phyloP scores from a whole-genome alignment of 2,888 invertebrate genomes.

The Nemurella pictetii region DNA sequence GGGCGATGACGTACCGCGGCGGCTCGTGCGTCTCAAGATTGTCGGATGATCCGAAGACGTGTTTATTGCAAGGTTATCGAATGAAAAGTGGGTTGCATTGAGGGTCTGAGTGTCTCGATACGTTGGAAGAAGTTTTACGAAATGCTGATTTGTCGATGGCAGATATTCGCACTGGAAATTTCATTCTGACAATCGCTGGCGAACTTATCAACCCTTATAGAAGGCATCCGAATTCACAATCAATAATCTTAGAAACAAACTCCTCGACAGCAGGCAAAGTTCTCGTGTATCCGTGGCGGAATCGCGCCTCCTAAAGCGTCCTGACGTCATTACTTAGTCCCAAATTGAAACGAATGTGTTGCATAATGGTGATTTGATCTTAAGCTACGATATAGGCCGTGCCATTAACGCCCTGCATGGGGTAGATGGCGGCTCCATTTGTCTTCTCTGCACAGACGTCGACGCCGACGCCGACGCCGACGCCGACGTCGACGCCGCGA shows the following conservation, averaged over 20 bases:
- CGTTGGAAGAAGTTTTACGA: no score
- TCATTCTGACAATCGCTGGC: no score
- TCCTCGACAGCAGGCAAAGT: background rate
- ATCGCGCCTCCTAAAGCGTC: background rate
- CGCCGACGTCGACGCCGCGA: background rate
- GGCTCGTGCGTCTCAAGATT: no score
- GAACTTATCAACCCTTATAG: no score
- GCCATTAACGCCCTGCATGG: conserved; percentile 19
- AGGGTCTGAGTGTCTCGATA: no score
- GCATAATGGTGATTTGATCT: conserved; percentile 29
- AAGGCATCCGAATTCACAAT: no score
- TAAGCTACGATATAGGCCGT: background rate
- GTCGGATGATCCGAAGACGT: no score
- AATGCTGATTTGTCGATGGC: no score
- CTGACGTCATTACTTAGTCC: background rate
- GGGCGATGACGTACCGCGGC: background rate
- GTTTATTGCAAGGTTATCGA: no score
- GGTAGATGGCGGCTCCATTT: conserved; percentile 16
- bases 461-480: background rate
- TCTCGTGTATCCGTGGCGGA: background rate
- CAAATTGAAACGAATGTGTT: conserved; percentile 27
- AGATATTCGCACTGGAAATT: no score
- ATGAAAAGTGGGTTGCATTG: no score
- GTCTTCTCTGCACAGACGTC: background rate
- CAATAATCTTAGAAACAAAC: no score